Conservation (phyloP, 2,797 vertebrate genomes). For the Nyctibius grandis region DNA sequence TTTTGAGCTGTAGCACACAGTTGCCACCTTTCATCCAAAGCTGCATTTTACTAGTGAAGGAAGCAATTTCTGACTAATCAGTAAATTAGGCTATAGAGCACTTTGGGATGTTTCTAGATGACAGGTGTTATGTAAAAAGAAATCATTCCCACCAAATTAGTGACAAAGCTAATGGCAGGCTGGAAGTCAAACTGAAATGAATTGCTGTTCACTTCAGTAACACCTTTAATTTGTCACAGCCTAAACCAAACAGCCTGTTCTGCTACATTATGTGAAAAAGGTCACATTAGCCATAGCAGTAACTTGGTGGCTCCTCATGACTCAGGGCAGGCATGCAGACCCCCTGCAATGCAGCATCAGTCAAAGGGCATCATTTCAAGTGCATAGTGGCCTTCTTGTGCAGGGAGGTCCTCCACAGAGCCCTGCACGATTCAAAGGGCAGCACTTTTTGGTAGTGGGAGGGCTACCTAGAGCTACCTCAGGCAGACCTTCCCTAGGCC, state of each 20-base stretch:
- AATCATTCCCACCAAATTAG: neutral
- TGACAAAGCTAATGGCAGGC: neutral
- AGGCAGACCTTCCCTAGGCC: neutral
- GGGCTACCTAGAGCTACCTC: neutral
- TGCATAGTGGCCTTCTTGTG: fast-evolving
- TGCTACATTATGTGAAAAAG: neutral
- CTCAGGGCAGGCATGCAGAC: neutral
- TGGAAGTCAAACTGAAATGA: constrained; percentile 12
- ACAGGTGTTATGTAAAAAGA: neutral
- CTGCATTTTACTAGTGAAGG: neutral
- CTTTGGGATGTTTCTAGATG: neutral
- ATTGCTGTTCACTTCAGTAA: neutral
- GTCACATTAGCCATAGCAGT: fast-evolving
- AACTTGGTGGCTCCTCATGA: neutral
- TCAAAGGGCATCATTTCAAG: neutral
- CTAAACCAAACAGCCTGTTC: neutral
- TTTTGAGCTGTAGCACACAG: neutral
- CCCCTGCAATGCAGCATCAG: neutral
- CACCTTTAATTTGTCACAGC: neutral
- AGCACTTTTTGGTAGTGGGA: fast-evolving
- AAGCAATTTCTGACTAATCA: neutral
- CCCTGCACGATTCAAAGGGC: neutral
- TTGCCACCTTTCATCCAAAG: neutral
- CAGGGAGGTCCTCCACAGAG: neutral
- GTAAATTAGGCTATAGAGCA: neutral